Evolutionary conservation across 1,140 invertebrate genomes (phyloP).

Genomic region (Rhagoletis zephyria): DNA sequence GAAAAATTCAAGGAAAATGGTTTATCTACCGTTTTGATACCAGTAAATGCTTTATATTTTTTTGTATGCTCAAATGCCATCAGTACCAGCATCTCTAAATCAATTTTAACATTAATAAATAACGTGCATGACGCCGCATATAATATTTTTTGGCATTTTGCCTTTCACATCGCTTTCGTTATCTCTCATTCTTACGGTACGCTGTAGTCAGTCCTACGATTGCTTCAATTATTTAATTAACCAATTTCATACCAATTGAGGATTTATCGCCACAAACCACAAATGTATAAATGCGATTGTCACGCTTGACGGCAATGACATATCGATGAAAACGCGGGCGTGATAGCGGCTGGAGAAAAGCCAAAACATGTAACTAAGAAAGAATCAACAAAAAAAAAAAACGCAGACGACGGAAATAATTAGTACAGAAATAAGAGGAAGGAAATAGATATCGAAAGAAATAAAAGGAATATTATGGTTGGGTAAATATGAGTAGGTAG

Average conservation of each 20-base stretch:
- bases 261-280: constrained; percentile 4
- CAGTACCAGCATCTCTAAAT: background rate
- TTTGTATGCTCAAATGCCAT: background rate
- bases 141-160: background rate
- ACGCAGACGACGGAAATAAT: background rate
- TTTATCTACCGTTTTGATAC: too few species aligned
- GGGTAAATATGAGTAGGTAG: too few species aligned
- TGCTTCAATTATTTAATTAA: constrained; percentile 36
- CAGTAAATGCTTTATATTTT: too few species aligned
- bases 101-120: constrained; percentile 25
- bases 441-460: too few species aligned
- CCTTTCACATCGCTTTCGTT: background rate
- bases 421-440: background rate
- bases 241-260: constrained; percentile 40
- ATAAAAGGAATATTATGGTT: too few species aligned
- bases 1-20: too few species aligned
- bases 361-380: background rate
- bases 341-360: background rate
- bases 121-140: background rate
- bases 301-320: background rate
- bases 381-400: background rate
- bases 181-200: background rate
- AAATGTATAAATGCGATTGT: background rate
- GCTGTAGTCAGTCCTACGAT: background rate
- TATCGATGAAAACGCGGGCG: background rate